Evolutionary conservation across 35 echinoderm and acorn worm genomes (phyloP), one percentile per base, ranked within the genome.

Genomic region (Lytechinus variegatus): DNA sequence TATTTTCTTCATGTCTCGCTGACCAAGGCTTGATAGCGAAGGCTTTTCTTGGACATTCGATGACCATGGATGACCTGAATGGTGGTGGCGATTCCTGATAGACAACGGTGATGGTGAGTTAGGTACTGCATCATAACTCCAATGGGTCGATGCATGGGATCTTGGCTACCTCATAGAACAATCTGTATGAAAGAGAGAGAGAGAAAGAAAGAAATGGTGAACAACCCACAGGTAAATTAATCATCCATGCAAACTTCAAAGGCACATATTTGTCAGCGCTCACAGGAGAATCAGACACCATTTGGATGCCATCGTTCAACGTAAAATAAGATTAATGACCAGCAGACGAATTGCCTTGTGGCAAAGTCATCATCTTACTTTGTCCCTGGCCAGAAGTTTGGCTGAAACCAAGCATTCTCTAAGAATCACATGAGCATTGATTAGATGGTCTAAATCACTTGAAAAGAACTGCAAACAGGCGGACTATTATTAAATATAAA

Each of bases 161-260:
- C 66, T 95, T 99, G 55, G 98, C 98, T 56, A 99, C 98, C 95
- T 97, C 98, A 94, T 97, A 97, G 94, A 99, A 99, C 52, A 99
- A 87, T 55, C 98, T 99, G 98, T 14, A 61, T 55, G 10, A 94
- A 24, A 86, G 56, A 79, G 14, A 79, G n/a, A 1, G 14, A 79
- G n/a, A 79, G 33, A 79, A 2, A 79, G 2, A 24, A 21, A 7
- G 3, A 16, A n/a, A 79, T 5, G 24, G 14, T 7, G 4, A 79
- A n/a, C 14, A 79, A n/a, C 19, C 19, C 10, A 58, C 56, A 58
- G 33, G 2, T 44, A 2, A 44, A 44, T 44, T 44, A 44, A 44
- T 44, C 33, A 60, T 60, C 10, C 57, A 60, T 16, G 10, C 57
- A 60, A 60, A 60, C 5, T 60, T 10, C 1, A 71, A 71, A 71